Evolutionary conservation across 1,140 invertebrate genomes (phyloP).

Genomic region (Lasaia peninsularis): DNA sequence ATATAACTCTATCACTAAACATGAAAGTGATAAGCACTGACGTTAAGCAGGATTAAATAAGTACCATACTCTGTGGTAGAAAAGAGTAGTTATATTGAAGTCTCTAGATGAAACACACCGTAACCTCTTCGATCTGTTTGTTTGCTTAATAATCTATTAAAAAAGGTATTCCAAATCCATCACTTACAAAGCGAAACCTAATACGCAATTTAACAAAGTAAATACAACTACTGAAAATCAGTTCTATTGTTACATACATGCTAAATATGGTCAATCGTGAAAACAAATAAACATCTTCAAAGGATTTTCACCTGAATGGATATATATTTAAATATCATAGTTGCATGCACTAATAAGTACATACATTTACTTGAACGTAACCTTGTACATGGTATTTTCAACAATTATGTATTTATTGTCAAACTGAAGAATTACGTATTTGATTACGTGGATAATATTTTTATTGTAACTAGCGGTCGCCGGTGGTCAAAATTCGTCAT

Average conservation of each 20-base stretch:
- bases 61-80: too few relatives aligned
- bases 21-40: too few relatives aligned
- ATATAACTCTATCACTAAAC: too few relatives aligned
- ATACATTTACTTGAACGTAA: constrained; percentile 20
- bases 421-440: neutral
- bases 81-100: too few relatives aligned
- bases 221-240: constrained; percentile 30
- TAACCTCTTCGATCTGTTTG: too few relatives aligned
- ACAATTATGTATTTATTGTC: neutral
- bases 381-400: constrained; percentile 30
- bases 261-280: constrained; percentile 29
- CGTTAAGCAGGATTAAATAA: too few relatives aligned
- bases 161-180: too few relatives aligned
- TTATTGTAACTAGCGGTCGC: too few relatives aligned
- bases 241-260: constrained; percentile 40
- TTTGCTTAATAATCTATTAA: too few relatives aligned
- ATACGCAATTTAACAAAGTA: neutral
- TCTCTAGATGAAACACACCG: too few relatives aligned
- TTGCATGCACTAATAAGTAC: constrained; percentile 15
- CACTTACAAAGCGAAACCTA: too few relatives aligned
- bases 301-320: constrained; percentile 22
- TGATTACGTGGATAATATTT: neutral
- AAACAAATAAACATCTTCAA: constrained; percentile 16
- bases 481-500: too few relatives aligned
- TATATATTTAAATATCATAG: constrained; percentile 25